phyloP scores from a whole-genome alignment of 92 coral and sea anemone genomes.

The Epizoanthus stellaris region DNA sequence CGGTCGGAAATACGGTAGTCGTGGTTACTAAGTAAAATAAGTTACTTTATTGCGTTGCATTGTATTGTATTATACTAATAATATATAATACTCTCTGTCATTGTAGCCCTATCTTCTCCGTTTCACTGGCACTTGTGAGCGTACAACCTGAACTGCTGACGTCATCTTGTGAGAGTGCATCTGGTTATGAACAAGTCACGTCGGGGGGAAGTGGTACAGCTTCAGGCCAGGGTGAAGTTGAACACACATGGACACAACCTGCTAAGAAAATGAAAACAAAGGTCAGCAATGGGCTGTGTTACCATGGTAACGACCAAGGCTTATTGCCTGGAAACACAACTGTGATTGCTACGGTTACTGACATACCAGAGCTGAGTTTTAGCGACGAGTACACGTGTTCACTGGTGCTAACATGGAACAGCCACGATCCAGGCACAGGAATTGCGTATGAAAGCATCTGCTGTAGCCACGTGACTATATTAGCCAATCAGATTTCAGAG shows the following conservation, averaged over 20 bases:
- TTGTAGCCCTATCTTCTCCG: constrained; percentile 38
- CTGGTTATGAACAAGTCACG: not conserved
- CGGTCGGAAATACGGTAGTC: too few relatives aligned
- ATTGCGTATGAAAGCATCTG: constrained; percentile 36
- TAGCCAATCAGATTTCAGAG: constrained; percentile 49
- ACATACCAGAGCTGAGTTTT: constrained; percentile 57
- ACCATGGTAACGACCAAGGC: not conserved
- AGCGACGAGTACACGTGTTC: constrained; percentile 42
- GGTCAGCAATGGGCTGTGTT: not conserved
- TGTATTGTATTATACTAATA: too few relatives aligned
- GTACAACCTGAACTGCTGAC: constrained; percentile 15
- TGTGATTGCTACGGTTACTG: constrained; percentile 52
- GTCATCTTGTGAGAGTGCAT: constrained; percentile 21
- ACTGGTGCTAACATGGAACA: constrained; percentile 67
- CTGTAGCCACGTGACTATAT: constrained; percentile 50
- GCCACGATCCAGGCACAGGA: constrained; percentile 14
- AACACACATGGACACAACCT: constrained; percentile 24
- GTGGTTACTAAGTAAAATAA: too few relatives aligned
- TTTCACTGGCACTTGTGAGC: constrained; percentile 56
- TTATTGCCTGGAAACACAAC: constrained; percentile 60
- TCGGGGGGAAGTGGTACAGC: not conserved
- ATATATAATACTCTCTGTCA: too few relatives aligned
- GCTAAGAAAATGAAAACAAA: constrained; percentile 50
- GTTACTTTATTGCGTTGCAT: too few relatives aligned
- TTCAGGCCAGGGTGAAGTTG: not conserved